phyloP scores from a whole-genome alignment of 2,797 vertebrate species.

The Momotus momota region DNA sequence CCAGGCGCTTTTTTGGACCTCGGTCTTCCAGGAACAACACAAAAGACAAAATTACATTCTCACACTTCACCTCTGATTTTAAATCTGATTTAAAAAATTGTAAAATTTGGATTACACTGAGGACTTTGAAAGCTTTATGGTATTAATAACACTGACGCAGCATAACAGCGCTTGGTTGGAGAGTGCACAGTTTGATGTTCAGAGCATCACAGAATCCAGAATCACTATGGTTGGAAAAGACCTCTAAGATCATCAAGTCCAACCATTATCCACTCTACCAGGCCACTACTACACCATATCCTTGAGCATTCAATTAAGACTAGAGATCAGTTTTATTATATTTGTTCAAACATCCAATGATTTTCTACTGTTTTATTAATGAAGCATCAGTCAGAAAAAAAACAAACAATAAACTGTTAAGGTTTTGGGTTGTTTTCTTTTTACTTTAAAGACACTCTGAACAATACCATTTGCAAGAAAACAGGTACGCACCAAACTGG shows the following conservation, averaged over 20 bases:
- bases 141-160: slow-evolving; percentile 48
- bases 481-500: rapidly evolving
- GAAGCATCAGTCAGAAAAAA: background rate
- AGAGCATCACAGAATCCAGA: background rate
- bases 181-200: background rate
- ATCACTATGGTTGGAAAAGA: background rate
- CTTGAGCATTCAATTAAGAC: background rate
- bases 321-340: background rate
- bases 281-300: background rate
- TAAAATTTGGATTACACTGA: slow-evolving; percentile 39
- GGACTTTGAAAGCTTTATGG: slow-evolving; percentile 66
- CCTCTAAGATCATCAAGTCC: background rate
- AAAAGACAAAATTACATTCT: background rate
- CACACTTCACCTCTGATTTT: background rate
- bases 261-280: background rate
- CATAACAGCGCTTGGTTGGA: slow-evolving; percentile 37
- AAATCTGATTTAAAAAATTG: background rate
- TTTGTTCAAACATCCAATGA: background rate
- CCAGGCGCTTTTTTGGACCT: background rate
- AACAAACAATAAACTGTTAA: background rate
- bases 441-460: background rate
- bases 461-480: background rate
- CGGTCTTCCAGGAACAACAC: background rate
- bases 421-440: background rate
- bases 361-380: background rate